A percentile compares a stretch with the other conserved stretches of the same genome.
These are phyloP conservation scores for Eufriesea mexicana DNA, from an alignment of 1,140 invertebrate species.

Conservation along the genomic window DNA sequence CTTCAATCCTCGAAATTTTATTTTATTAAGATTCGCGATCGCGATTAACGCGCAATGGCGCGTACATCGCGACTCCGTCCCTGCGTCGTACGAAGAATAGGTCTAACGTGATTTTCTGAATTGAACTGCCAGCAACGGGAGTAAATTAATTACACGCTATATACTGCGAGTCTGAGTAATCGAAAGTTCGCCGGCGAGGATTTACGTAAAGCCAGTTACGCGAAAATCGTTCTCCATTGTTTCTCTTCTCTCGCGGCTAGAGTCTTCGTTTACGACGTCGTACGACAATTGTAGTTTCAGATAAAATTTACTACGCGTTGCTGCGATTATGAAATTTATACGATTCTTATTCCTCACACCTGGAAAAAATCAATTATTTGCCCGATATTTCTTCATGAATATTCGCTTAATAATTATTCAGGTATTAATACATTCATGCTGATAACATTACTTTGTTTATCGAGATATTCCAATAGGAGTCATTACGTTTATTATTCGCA, in stretches of 20 bases:
- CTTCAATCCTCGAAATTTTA: too few relatives aligned
- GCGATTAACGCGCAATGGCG: background rate
- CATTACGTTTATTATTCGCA: too few relatives aligned
- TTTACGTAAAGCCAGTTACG: constrained; percentile 24
- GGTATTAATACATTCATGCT: too few relatives aligned
- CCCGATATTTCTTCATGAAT: too few relatives aligned
- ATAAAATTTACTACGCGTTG: background rate
- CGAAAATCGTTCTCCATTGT: constrained; percentile 16
- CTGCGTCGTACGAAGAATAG: background rate
- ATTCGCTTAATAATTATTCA: too few relatives aligned
- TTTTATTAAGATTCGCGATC: background rate
- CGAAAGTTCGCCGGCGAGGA: constrained; percentile 9
- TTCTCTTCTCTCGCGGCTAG: background rate
- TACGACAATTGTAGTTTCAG: background rate
- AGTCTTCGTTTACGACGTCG: background rate
- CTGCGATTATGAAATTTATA: too few relatives aligned
- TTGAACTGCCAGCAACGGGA: background rate
- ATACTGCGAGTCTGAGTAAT: background rate
- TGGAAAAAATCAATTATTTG: too few relatives aligned
- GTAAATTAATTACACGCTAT: constrained; percentile 21
- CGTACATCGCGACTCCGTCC: background rate
- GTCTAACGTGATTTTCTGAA: background rate
- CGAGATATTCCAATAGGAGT: too few relatives aligned
- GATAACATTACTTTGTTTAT: too few relatives aligned
- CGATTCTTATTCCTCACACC: too few relatives aligned